Conservation (phyloP, 2,888 invertebrate genomes). For the Mystacides longicornis region DNA sequence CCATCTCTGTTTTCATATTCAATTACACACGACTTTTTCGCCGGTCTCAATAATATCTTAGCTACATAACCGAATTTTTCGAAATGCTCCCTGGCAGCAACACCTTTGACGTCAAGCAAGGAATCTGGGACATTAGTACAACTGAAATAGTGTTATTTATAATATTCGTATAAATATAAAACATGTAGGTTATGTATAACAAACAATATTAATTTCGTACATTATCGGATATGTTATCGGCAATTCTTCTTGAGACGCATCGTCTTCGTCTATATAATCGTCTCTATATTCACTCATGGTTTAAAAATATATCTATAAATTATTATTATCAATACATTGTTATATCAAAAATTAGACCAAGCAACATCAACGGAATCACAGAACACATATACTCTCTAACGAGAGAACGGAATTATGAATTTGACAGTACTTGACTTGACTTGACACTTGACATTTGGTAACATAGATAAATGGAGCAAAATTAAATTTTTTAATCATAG, state of each 20-base stretch:
- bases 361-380: neutral
- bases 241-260: neutral
- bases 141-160: too few relatives aligned
- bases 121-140: constrained; percentile 59
- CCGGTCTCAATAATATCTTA: constrained; percentile 57
- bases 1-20: constrained; percentile 58
- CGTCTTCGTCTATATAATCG: neutral
- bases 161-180: too few relatives aligned
- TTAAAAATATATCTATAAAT: too few relatives aligned
- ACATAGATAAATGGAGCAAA: too few relatives aligned
- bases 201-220: too few relatives aligned
- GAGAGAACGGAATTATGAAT: too few relatives aligned
- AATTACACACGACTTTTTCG: constrained; percentile 57
- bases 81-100: constrained; percentile 58
- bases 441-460: too few relatives aligned
- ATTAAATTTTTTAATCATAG: too few relatives aligned
- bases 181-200: too few relatives aligned
- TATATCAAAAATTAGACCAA: neutral
- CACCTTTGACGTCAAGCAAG: constrained; percentile 50
- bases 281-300: neutral
- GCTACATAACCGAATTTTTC: constrained; percentile 63
- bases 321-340: neutral
- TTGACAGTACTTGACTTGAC: too few relatives aligned
- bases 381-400: neutral
- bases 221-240: neutral